Percentiles rank a stretch among this genome's conserved stretches.
These are phyloP conservation scores for Chymomyza costata DNA, from an alignment of 1,140 invertebrate species.

Conservation along the genomic window DNA sequence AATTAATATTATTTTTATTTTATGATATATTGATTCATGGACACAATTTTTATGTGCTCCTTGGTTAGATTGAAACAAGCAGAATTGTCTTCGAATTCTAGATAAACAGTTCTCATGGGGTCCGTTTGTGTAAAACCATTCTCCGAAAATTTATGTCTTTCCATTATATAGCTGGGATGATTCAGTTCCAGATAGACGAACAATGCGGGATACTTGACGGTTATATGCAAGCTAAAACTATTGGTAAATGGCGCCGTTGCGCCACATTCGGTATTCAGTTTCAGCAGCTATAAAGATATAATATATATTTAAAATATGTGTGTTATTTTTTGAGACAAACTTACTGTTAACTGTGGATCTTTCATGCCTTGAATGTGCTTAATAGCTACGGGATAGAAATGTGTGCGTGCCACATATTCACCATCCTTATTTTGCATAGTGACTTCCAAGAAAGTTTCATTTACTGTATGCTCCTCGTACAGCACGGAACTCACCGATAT, in stretches of 20 bases:
- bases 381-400: slow-evolving; percentile 46
- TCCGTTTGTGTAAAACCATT: slow-evolving; percentile 74
- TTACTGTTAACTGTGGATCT: slow-evolving; percentile 38
- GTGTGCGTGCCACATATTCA: slow-evolving; percentile 32
- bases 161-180: slow-evolving; percentile 30
- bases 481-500: slow-evolving; percentile 34
- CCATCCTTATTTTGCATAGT: slow-evolving; percentile 25
- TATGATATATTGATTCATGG: slow-evolving; percentile 56
- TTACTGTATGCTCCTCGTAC: slow-evolving; percentile 19
- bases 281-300: background rate
- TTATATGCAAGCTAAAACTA: slow-evolving; percentile 54
- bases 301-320: background rate
- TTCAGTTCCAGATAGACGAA: slow-evolving; percentile 69
- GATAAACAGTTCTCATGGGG: slow-evolving; percentile 44
- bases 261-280: slow-evolving; percentile 26
- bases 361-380: slow-evolving; percentile 45
- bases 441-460: slow-evolving; percentile 48
- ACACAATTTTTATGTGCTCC: slow-evolving; percentile 34
- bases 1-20: no score
- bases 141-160: slow-evolving; percentile 59
- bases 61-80: slow-evolving; percentile 29
- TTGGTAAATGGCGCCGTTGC: slow-evolving; percentile 55
- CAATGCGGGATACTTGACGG: slow-evolving; percentile 47
- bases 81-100: slow-evolving; percentile 42
- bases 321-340: background rate